Evolutionary conservation across 1,140 invertebrate genomes (phyloP).

Genomic region (Anastatus disparis): DNA sequence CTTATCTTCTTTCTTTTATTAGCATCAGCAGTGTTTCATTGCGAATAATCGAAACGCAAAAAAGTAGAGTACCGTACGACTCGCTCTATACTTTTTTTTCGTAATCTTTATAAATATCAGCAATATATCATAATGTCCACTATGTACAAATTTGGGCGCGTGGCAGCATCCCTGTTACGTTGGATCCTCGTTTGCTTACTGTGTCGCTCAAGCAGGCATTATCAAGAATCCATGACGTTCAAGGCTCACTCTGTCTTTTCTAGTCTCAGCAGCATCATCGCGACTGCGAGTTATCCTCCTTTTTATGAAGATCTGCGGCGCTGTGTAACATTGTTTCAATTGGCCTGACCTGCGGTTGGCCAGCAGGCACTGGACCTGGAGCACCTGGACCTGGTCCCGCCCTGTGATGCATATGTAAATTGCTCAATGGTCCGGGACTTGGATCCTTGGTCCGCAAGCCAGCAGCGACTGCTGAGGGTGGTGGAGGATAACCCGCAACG

Average conservation of each 20-base stretch:
- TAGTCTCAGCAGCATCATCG: slow-evolving; percentile 60
- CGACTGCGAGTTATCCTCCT: slow-evolving; percentile 63
- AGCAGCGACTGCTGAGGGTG: slow-evolving; percentile 68
- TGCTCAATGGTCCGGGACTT: slow-evolving; percentile 69
- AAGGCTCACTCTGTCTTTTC: neutral
- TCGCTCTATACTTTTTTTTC: too few relatives aligned
- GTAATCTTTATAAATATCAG: slow-evolving; percentile 24
- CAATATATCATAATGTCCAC: neutral
- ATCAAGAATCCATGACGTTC: too few relatives aligned
- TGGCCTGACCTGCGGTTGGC: slow-evolving; percentile 44
- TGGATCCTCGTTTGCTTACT: too few relatives aligned
- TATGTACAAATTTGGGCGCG: slow-evolving; percentile 25
- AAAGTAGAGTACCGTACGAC: neutral
- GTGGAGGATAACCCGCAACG: slow-evolving; percentile 72
- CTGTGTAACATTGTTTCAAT: slow-evolving; percentile 56
- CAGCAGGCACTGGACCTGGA: slow-evolving; percentile 54
- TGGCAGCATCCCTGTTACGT: too few relatives aligned
- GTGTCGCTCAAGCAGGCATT: too few relatives aligned
- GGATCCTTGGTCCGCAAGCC: slow-evolving; percentile 71
- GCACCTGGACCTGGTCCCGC: slow-evolving; percentile 61
- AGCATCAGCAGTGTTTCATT: neutral
- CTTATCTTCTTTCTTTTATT: neutral
- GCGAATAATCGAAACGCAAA: slow-evolving; percentile 5
- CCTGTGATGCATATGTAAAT: slow-evolving; percentile 65
- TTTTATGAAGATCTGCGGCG: slow-evolving; percentile 65